Evolutionary conservation across 2,113 vertebrate species (phyloP).

Genomic region (Burhinus oedicnemus): DNA sequence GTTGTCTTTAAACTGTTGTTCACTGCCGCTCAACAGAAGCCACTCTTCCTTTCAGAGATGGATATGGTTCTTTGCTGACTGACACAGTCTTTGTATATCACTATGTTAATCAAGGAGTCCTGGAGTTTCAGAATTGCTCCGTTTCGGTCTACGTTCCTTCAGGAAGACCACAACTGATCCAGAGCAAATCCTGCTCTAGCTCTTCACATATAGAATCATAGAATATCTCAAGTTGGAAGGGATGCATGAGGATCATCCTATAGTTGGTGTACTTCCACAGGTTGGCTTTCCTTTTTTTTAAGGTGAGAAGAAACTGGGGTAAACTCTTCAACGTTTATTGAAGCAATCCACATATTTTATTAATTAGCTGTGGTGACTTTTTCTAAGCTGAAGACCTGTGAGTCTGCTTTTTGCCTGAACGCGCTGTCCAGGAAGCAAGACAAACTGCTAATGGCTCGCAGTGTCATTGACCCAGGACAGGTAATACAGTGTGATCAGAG

Average conservation of each 20-base stretch:
- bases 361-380: not conserved
- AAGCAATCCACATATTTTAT: not conserved
- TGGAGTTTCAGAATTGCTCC: not conserved
- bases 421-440: not conserved
- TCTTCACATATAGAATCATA: accelerated
- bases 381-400: not conserved
- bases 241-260: not conserved
- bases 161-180: not conserved
- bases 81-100: not conserved
- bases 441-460: not conserved
- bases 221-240: not conserved
- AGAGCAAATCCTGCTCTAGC: not conserved
- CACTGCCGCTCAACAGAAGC: not conserved
- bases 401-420: not conserved
- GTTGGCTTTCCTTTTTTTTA: not conserved
- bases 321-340: not conserved
- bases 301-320: not conserved
- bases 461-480: not conserved
- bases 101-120: not conserved
- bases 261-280: not conserved
- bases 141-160: not conserved
- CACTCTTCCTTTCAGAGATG: not conserved
- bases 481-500: not conserved
- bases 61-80: not conserved
- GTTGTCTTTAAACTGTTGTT: not conserved